These are phyloP conservation scores for Sinhomidia bicolor DNA, from an alignment of 2,888 invertebrate genomes.

Conservation along the genomic window DNA sequence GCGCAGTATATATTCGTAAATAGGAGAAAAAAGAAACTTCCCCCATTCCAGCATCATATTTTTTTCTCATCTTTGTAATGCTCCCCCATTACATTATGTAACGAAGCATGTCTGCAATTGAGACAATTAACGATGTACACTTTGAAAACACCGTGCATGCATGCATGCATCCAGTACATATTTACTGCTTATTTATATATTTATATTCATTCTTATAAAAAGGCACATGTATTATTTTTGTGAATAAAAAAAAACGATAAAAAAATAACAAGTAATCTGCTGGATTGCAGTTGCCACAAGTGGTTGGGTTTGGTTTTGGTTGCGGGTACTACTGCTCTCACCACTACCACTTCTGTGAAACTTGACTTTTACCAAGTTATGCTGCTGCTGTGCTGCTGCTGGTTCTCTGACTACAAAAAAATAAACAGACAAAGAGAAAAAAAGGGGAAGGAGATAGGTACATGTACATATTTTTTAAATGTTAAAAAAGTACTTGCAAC, in stretches of 20 bases:
- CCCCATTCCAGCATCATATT: conserved; percentile 21
- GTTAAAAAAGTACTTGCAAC: no score
- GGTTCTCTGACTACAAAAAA: neutral
- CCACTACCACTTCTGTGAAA: no score
- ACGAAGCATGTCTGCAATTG: conserved; percentile 3
- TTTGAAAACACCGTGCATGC: neutral
- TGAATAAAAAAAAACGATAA: neutral
- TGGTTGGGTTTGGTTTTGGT: conserved; percentile 36
- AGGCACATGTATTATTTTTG: neutral
- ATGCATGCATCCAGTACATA: neutral
- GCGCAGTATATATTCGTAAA: no score
- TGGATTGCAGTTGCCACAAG: conserved; percentile 49
- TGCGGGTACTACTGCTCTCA: no score
- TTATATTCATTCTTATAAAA: neutral
- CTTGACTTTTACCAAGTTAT: no score
- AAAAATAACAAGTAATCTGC: neutral
- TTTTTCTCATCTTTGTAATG: conserved; percentile 10
- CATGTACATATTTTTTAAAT: neutral
- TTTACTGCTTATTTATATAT: no score
- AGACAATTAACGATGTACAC: conserved; percentile 23
- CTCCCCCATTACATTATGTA: neutral
- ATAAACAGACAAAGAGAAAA: neutral
- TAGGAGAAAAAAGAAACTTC: neutral
- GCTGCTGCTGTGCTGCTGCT: no score
- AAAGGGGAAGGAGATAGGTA: neutral